Percentiles rank a stretch among this genome's conserved stretches.
Evolutionary conservation across 1,140 invertebrate species (phyloP).

Genomic region (Drosophila malerkotliana): DNA sequence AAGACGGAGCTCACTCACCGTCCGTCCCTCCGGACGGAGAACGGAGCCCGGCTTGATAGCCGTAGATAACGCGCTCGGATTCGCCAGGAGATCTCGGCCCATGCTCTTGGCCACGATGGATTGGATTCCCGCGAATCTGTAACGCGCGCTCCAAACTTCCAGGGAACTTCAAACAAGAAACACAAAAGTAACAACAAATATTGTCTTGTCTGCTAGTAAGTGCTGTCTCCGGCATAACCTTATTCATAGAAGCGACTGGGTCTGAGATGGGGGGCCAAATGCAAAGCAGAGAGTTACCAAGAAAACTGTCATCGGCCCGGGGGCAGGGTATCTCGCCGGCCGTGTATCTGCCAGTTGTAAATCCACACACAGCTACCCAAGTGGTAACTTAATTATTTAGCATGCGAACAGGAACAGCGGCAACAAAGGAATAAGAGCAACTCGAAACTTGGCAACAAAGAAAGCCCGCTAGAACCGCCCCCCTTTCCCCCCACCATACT

Average conservation of each 20-base stretch:
- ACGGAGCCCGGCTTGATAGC: constrained; percentile 50
- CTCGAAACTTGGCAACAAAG: constrained; percentile 70
- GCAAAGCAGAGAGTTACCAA: constrained; percentile 60
- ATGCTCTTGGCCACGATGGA: constrained; percentile 47
- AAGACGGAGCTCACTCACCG: background rate
- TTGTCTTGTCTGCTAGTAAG: constrained; percentile 49
- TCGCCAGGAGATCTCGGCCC: constrained; percentile 28
- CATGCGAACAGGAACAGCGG: constrained; percentile 58
- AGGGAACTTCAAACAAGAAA: constrained; percentile 41
- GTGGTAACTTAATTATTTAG: constrained; percentile 82
- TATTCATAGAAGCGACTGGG: constrained; percentile 64
- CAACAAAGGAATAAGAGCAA: constrained; percentile 58
- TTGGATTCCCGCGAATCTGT: constrained; percentile 79
- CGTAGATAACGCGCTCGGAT: constrained; percentile 53
- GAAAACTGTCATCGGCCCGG: constrained; percentile 64
- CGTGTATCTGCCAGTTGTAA: constrained; percentile 61
- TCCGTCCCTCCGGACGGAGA: background rate
- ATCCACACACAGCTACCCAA: constrained; percentile 59
- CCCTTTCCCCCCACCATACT: constrained; percentile 5
- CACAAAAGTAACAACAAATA: constrained; percentile 56
- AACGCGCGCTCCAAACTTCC: constrained; percentile 77
- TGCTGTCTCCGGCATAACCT: constrained; percentile 30
- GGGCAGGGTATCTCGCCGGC: background rate
- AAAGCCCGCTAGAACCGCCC: constrained; percentile 52
- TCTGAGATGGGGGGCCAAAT: constrained; percentile 33